Percentiles rank a stretch among this genome's conserved stretches.
phyloP scores from a whole-genome alignment of 1,140 invertebrate species.

The Drosophila littoralis region DNA sequence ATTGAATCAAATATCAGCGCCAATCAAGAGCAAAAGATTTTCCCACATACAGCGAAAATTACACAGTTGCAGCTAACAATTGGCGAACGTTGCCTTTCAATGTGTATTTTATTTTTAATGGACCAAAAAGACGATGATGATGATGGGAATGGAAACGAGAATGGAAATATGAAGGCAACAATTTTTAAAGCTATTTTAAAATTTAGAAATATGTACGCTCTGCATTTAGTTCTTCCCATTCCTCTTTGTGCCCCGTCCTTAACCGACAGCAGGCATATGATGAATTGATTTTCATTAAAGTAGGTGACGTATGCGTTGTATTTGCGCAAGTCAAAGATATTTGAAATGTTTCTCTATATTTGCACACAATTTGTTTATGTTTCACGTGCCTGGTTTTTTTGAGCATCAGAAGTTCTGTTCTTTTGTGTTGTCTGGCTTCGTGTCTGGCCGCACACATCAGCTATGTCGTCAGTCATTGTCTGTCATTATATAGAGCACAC shows the following conservation, averaged over 20 bases:
- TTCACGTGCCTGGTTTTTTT: not conserved
- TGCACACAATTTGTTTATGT: constrained; percentile 4
- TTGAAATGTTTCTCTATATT: not conserved
- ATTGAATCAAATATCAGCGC: constrained; percentile 60
- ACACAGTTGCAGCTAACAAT: constrained; percentile 41
- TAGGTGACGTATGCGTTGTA: constrained; percentile 4
- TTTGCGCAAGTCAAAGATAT: constrained; percentile 6
- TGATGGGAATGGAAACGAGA: constrained; percentile 12
- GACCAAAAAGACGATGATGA: constrained; percentile 21
- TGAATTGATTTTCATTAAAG: constrained; percentile 13
- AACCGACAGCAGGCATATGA: not conserved
- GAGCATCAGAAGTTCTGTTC: constrained; percentile 24
- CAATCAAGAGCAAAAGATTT: constrained; percentile 68
- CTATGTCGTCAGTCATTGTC: constrained; percentile 15
- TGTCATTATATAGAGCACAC: constrained; percentile 22
- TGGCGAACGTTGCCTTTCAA: constrained; percentile 70
- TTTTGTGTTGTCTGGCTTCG: constrained; percentile 43
- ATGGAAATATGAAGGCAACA: constrained; percentile 14
- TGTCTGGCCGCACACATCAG: constrained; percentile 41
- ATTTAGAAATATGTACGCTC: not conserved
- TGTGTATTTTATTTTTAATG: constrained; percentile 60
- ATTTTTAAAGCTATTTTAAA: constrained; percentile 28
- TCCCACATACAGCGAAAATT: constrained; percentile 23
- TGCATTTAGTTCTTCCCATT: too few species aligned
- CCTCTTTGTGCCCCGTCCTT: too few species aligned